Percentiles rank a stretch among this genome's conserved stretches.
phyloP scores from a whole-genome alignment of 1,140 invertebrate genomes.

The Orussus abietinus region DNA sequence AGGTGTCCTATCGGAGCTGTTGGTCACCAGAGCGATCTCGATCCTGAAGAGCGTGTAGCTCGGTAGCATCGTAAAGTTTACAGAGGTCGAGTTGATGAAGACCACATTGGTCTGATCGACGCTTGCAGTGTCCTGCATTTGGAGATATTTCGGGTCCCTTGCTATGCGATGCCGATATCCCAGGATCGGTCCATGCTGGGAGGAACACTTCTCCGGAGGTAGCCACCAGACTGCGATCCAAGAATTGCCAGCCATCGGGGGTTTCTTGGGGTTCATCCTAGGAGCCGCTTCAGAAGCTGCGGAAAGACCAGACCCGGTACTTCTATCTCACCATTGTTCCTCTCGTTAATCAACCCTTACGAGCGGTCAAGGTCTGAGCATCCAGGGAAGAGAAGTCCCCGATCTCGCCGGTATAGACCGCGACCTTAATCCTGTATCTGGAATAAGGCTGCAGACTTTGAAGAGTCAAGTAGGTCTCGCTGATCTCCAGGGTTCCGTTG shows the following conservation, averaged over 20 bases:
- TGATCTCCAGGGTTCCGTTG: conserved; percentile 1
- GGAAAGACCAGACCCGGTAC: no score
- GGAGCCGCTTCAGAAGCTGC: not conserved
- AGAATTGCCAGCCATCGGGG: conserved; percentile 2
- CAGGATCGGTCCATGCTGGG: conserved; percentile 4
- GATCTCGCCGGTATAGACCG: conserved; percentile 7
- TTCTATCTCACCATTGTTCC: no score
- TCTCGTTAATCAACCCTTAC: no score
- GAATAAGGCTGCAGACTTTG: conserved; percentile 1
- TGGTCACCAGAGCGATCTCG: not conserved
- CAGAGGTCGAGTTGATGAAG: not conserved
- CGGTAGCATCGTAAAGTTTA: conserved; percentile 1
- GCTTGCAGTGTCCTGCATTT: no score
- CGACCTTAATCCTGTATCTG: conserved; percentile 1
- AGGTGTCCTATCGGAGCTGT: not conserved
- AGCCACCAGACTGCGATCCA: conserved; percentile 7
- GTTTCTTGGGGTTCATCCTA: not conserved
- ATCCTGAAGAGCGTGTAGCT: conserved; percentile 3
- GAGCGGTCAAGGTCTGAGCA: not conserved
- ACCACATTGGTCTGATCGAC: not conserved
- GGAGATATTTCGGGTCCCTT: no score
- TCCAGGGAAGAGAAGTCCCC: not conserved
- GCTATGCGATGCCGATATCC: conserved; percentile 7
- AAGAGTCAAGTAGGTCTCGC: not conserved
- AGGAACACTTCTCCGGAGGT: conserved; percentile 6